These are phyloP conservation scores for Euplagia quadripunctaria DNA, from an alignment of 2,888 invertebrate genomes.

Conservation along the genomic window DNA sequence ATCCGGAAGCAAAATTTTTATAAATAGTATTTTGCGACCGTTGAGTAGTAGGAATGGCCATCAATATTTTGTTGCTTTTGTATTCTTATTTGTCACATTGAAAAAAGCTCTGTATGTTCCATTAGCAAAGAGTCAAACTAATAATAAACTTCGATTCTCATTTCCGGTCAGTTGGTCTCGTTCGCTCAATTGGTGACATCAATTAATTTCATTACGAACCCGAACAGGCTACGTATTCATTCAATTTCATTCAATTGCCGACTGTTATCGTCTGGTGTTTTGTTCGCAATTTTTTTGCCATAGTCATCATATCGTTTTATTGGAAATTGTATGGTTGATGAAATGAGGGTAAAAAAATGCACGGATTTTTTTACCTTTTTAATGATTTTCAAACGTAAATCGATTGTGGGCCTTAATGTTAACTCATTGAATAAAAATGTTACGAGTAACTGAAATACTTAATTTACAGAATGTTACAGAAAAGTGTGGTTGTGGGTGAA, in stretches of 20 bases:
- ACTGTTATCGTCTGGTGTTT: conserved; percentile 45
- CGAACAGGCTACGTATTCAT: conserved; percentile 44
- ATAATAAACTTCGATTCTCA: background rate
- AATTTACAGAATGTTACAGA: too few relatives aligned
- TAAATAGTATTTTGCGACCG: too few relatives aligned
- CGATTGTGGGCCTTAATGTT: too few relatives aligned
- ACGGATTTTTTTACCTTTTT: background rate
- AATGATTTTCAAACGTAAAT: too few relatives aligned
- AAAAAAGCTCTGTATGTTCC: background rate
- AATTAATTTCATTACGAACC: conserved; percentile 53
- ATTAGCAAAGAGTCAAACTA: conserved; percentile 1
- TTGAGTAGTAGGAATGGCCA: too few relatives aligned
- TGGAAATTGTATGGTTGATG: background rate
- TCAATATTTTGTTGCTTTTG: background rate
- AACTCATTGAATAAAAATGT: too few relatives aligned
- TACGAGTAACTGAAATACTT: too few relatives aligned
- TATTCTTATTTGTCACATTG: background rate
- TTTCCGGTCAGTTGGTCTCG: conserved; percentile 5
- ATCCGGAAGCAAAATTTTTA: too few relatives aligned
- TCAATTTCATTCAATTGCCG: conserved; percentile 51
- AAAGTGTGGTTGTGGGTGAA: too few relatives aligned
- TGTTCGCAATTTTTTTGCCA: conserved; percentile 20
- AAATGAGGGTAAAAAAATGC: background rate
- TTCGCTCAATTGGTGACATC: conserved; percentile 48
- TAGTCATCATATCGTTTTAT: conserved; percentile 13